Conservation (phyloP, 1,140 invertebrate genomes). For the Temnothorax longispinosus region DNA sequence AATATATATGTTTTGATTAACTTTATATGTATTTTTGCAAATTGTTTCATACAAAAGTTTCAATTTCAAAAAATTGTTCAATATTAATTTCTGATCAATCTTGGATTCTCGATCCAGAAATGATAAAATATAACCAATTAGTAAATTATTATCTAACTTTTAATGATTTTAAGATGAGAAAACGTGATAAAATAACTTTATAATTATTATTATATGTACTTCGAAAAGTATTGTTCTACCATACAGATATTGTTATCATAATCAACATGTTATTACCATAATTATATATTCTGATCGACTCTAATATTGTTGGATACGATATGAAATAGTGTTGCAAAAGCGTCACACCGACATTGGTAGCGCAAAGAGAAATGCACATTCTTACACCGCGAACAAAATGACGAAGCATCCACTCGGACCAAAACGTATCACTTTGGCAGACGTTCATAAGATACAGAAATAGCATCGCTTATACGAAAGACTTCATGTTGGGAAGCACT, state of each 20-base stretch:
- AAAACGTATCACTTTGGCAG: conserved; percentile 3
- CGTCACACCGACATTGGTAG: background rate
- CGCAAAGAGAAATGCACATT: background rate
- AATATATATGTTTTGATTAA: background rate
- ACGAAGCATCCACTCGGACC: background rate
- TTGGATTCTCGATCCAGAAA: background rate
- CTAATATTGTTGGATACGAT: background rate
- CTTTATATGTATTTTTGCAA: background rate
- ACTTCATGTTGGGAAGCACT: conserved; percentile 47
- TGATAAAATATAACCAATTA: no score
- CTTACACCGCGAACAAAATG: conserved; percentile 8
- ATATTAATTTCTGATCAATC: background rate
- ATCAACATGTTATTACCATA: background rate
- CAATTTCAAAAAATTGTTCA: background rate
- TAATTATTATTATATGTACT: no score
- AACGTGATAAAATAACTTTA: no score
- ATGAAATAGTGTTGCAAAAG: no score
- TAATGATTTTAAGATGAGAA: no score
- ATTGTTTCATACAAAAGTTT: background rate
- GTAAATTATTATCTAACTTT: no score
- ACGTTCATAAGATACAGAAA: conserved; percentile 28
- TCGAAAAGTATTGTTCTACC: no score
- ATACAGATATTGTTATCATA: background rate
- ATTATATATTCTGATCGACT: background rate
- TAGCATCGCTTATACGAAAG: conserved; percentile 38